Conservation (phyloP, 1,140 invertebrate genomes). For the Halesus radiatus region DNA sequence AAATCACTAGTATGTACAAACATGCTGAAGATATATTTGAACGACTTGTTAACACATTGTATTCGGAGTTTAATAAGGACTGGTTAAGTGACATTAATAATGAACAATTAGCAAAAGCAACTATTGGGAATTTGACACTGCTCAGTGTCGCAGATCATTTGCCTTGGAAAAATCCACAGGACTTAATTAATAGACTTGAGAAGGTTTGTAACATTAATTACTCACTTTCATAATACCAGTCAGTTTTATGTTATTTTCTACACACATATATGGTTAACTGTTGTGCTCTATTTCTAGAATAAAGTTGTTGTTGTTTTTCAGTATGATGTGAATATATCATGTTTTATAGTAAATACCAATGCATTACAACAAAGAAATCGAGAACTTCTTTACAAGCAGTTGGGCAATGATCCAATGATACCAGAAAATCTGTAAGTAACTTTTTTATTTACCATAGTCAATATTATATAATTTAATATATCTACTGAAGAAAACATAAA, state of each 20-base stretch:
- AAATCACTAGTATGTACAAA: slow-evolving; percentile 29
- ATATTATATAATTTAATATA: too few species aligned
- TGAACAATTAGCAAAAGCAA: not conserved
- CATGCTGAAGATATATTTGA: slow-evolving; percentile 29
- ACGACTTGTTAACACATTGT: slow-evolving; percentile 17
- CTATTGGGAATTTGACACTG: slow-evolving; percentile 1
- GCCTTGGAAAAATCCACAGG: slow-evolving; percentile 40
- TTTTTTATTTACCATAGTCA: too few species aligned
- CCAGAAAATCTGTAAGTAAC: slow-evolving; percentile 42
- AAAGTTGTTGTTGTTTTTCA: not conserved
- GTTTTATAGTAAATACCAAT: slow-evolving; percentile 37
- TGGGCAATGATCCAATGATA: slow-evolving; percentile 35
- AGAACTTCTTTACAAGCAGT: slow-evolving; percentile 2
- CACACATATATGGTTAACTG: not conserved
- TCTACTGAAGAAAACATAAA: too few species aligned
- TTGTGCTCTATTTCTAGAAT: not conserved
- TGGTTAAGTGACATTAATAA: slow-evolving; percentile 13
- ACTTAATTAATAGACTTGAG: slow-evolving; percentile 1
- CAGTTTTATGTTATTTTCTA: not conserved
- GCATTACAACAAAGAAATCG: slow-evolving; percentile 8
- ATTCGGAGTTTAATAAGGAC: not conserved
- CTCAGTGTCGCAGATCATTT: slow-evolving; percentile 19
- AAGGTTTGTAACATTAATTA: slow-evolving; percentile 2
- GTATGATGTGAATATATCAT: not conserved
- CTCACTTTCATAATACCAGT: not conserved